Base-by-base conservation (phyloP, 1,140 invertebrate genomes). In the Eciton burchellii region DNA sequence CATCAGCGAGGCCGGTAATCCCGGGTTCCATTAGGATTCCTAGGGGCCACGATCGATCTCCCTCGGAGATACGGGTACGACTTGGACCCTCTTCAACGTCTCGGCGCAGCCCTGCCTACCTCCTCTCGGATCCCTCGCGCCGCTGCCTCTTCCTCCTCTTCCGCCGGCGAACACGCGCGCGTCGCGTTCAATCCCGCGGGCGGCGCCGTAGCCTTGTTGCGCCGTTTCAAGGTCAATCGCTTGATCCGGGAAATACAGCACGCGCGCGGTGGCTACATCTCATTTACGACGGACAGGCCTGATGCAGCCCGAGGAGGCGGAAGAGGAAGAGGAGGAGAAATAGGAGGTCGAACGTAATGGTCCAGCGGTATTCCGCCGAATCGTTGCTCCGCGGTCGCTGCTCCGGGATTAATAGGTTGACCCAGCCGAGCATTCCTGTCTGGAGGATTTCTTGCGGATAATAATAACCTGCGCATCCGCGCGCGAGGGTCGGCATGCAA, bases 21-120 rank as follows among this genome's bases (percentile, higher is more conserved):
- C 82, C 56, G 26, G 57, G 77, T 60, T 87, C 89, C 89, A 90
- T 91, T 91, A 91, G 89, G 89, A 91, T 91, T 91, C 90, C 86
- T 89, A 24, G 56, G 85, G 79, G 66, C 84, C 59, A 79, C 72
- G 84, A 86, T 89, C 86, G 83, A 85, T 85, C 88, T 86, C 81
- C 57, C 70, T 72, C 59, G 59, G 74, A 81, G 82, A 90, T 87
- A 86, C 74, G 62, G 62, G 54, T 76, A 82, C 73, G 81, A 84
- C 83, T 70, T 87, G 82, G 83, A 89, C 85, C 89, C 84, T 90
- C 88, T 85, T 89, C 88, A 88, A 89, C 84, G 83, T 84, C 74
- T 65, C 47, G 66, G 11, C 72, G 43, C 45, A 35, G 63, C 26
- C 35, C 68, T 68, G 52, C 82, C 71, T 68, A 68, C 81, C 81